phyloP scores from a whole-genome alignment of 2,797 vertebrate genomes.

The Phalloptychus januarius region DNA sequence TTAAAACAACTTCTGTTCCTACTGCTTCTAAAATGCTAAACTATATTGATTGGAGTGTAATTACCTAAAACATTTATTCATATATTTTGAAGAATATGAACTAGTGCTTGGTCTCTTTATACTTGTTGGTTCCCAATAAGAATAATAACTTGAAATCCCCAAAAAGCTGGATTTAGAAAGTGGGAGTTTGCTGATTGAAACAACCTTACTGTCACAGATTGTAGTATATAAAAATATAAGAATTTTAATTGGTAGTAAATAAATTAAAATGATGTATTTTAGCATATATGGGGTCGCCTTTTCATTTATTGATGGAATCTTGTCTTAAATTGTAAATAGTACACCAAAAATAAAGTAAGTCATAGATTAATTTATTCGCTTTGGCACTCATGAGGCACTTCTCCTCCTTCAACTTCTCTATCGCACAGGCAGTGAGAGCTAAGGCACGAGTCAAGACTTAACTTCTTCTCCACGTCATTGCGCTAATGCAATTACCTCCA shows the following conservation, averaged over 20 bases:
- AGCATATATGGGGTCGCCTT: background rate
- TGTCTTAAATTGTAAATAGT: background rate
- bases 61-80: background rate
- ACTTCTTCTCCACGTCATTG: constrained; percentile 66
- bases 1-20: background rate
- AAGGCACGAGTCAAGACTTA: constrained; percentile 60
- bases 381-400: background rate
- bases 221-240: background rate
- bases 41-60: background rate
- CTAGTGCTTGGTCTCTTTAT: background rate
- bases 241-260: background rate
- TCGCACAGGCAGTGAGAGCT: constrained; percentile 44
- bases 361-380: background rate
- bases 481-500: constrained; percentile 79
- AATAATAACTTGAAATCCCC: background rate
- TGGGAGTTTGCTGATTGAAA: background rate
- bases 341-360: background rate
- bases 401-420: constrained; percentile 44
- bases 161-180: background rate
- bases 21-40: background rate
- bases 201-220: background rate
- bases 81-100: background rate
- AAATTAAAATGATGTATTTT: background rate
- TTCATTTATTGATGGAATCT: background rate
- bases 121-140: background rate